A percentile compares a stretch with the other conserved stretches of the same genome.
Conservation (phyloP, 2,888 invertebrate species). For the Hirtodrosophila trivittata region DNA sequence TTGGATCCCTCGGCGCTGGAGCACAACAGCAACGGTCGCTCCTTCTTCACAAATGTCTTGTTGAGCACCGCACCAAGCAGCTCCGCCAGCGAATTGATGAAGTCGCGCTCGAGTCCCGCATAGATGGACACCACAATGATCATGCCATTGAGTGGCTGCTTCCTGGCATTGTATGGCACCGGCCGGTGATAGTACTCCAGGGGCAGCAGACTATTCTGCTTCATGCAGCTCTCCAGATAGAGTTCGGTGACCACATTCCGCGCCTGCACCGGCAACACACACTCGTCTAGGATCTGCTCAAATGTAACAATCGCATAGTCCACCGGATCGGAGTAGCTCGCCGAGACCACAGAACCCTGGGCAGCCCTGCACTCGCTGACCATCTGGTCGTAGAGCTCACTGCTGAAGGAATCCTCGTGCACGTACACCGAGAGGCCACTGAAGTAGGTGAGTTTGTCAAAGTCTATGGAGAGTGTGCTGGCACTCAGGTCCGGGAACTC, state of each 20-base stretch:
- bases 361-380: constrained; percentile 85
- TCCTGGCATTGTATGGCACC: constrained; percentile 84
- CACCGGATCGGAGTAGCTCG: constrained; percentile 85
- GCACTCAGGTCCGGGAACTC: constrained; percentile 64
- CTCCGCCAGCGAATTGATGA: constrained; percentile 88
- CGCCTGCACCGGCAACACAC: constrained; percentile 71
- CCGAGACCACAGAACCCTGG: constrained; percentile 85
- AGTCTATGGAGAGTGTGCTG: constrained; percentile 78
- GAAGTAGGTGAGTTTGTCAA: constrained; percentile 80
- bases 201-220: constrained; percentile 86
- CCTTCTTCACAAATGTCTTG: constrained; percentile 88
- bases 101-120: constrained; percentile 89
- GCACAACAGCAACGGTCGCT: constrained; percentile 93
- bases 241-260: constrained; percentile 81
- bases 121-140: constrained; percentile 93
- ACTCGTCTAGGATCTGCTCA: constrained; percentile 72
- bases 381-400: constrained; percentile 83
- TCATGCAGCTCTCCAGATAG: constrained; percentile 84
- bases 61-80: constrained; percentile 89
- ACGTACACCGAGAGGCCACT: constrained; percentile 82
- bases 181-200: constrained; percentile 90
- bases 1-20: constrained; percentile 90
- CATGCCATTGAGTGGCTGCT: constrained; percentile 87
- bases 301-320: constrained; percentile 88
- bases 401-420: constrained; percentile 83